phyloP scores from a whole-genome alignment of 2,113 vertebrate species.

The human region DNA sequence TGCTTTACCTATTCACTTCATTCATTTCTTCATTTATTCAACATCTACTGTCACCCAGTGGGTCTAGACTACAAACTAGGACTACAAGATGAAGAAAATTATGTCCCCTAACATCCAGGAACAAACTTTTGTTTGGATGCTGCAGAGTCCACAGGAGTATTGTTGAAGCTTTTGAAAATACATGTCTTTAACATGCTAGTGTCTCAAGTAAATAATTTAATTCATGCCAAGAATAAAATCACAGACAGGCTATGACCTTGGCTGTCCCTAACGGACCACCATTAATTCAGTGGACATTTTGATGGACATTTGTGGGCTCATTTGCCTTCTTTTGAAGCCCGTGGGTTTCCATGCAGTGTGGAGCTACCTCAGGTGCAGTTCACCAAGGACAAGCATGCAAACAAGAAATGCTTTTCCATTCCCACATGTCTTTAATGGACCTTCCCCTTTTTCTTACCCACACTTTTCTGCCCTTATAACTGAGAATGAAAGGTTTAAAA shows the following conservation, averaged over 20 bases:
- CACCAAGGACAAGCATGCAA: background rate
- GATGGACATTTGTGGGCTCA: background rate
- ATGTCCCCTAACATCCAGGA: background rate
- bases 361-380: background rate
- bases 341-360: background rate
- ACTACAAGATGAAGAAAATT: background rate
- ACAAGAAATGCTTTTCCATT: background rate
- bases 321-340: background rate
- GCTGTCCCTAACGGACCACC: background rate
- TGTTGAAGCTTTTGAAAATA: background rate
- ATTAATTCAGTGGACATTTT: background rate
- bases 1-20: background rate
- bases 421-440: background rate
- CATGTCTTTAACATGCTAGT: background rate
- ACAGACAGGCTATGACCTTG: background rate
- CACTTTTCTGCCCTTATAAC: background rate
- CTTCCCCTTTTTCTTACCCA: background rate
- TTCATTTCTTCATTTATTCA: background rate
- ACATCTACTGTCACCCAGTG: background rate
- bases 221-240: background rate
- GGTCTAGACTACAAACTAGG: background rate
- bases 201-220: background rate
- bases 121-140: background rate
- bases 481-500: conserved; percentile 32
- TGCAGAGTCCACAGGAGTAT: background rate